Conservation (phyloP, 2,113 vertebrate genomes). For the Paramormyrops kingsleyae region DNA sequence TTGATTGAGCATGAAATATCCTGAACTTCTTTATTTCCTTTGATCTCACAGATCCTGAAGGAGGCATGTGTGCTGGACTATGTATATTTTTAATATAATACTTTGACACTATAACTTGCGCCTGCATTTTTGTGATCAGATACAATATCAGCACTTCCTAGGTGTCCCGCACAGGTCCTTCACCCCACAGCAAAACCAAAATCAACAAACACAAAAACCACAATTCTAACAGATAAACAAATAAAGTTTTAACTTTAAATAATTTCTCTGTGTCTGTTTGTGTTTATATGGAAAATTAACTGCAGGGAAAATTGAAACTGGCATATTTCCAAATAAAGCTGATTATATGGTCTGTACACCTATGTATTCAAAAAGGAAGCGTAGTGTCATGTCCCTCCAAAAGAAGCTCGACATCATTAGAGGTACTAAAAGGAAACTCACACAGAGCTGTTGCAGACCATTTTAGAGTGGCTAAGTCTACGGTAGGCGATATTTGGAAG, state of each 20-base stretch:
- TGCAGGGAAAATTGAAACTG: neutral
- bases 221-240: too few relatives aligned
- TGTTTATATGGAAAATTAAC: neutral
- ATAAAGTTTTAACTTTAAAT: neutral
- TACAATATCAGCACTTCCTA: neutral
- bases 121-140: neutral
- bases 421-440: too few relatives aligned
- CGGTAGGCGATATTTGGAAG: too few relatives aligned
- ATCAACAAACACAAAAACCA: too few relatives aligned
- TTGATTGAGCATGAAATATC: neutral
- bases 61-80: neutral
- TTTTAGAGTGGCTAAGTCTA: too few relatives aligned
- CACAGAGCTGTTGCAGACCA: too few relatives aligned
- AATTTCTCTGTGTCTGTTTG: neutral
- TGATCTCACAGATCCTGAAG: neutral
- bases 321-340: neutral
- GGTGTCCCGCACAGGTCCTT: neutral
- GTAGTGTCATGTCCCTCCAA: too few relatives aligned
- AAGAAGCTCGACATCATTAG: too few relatives aligned
- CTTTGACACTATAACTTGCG: neutral
- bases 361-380: neutral
- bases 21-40: neutral
- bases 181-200: too few relatives aligned
- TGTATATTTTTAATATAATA: neutral
- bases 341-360: neutral